Evolutionary conservation across 2,888 invertebrate species (phyloP).

Genomic region (Lumbricus terrestris): DNA sequence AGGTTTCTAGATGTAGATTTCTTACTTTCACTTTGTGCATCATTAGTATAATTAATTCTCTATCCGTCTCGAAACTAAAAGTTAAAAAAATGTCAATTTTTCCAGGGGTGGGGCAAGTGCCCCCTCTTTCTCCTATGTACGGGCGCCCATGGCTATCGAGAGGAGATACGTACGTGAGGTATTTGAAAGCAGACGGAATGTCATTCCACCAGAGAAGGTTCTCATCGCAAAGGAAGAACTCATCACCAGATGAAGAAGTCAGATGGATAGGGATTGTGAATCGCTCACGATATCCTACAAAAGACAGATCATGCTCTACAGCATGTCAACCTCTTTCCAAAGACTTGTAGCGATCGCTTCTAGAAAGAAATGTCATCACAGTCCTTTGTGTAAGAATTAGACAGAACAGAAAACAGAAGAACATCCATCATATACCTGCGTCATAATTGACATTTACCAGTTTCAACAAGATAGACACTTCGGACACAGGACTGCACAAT

Average conservation of each 20-base stretch:
- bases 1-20: too few species aligned
- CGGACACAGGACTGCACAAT: neutral
- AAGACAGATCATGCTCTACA: too few species aligned
- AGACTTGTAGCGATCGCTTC: neutral
- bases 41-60: too few species aligned
- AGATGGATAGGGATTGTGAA: slow-evolving; percentile 26
- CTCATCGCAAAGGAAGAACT: slow-evolving; percentile 30
- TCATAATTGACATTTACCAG: neutral
- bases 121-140: too few species aligned
- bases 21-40: too few species aligned
- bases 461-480: neutral
- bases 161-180: neutral
- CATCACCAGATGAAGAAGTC: slow-evolving; percentile 26
- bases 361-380: neutral
- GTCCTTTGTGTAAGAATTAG: too few species aligned
- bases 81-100: too few species aligned
- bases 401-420: too few species aligned
- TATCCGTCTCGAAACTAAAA: too few species aligned
- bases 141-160: neutral
- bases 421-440: neutral
- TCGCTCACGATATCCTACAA: slow-evolving; percentile 23
- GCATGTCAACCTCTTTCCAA: too few species aligned
- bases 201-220: slow-evolving; percentile 28
- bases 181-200: slow-evolving; percentile 23
- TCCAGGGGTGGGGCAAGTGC: too few species aligned